Base-by-base conservation (phyloP, 2,888 invertebrate species). In the Rhamnusium bicolor region DNA sequence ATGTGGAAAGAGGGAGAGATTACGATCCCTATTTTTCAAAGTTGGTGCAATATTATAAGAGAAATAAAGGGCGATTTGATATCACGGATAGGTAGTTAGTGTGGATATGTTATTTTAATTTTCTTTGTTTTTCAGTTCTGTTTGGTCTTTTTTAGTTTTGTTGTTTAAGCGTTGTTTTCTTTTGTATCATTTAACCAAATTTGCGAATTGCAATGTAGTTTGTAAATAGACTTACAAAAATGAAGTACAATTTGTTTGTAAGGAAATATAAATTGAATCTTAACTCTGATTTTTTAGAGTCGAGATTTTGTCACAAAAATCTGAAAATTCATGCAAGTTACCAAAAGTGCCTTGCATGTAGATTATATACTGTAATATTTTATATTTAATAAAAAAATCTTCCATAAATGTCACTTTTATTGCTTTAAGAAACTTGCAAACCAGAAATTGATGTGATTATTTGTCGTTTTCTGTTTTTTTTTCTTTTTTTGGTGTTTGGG, bases 1-100 rank as follows among this genome's bases (percentile, higher is more conserved):
- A 80, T 19, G 71, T 72, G 40, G 79, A 81, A 60, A 79, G 74
- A 60, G 76, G 78, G 18, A 76, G 71, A 68, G 80, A 81, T 7
- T 80, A 74, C 65, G 78, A 73, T 18, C 69, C 74, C 18, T 73
- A 74, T 47, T 73, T 81, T 18, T 71, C 74, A 7, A 78, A 75
- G 56, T 69, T 81, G 16, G 60, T 80, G 32, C 74, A 77, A 19
- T 77, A 74, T 46, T 80, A 76, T 54, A 80, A 76, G 49, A 76
- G 29, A 49, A 76, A 80, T 66, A 80, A 79, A 70, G 53, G 54
- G 7, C 66, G 63, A 74, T 69, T 80, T 29, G 76, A 74, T n/a
- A 75, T 68, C 58, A 69, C 71, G 60, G 74, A 79, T 66, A 77
- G 78, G 79, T 79, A 77, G 74, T 56, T 65, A 61, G 32, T 16